Conservation (phyloP, 2,113 vertebrate genomes). For the Cynocephalus volans region DNA sequence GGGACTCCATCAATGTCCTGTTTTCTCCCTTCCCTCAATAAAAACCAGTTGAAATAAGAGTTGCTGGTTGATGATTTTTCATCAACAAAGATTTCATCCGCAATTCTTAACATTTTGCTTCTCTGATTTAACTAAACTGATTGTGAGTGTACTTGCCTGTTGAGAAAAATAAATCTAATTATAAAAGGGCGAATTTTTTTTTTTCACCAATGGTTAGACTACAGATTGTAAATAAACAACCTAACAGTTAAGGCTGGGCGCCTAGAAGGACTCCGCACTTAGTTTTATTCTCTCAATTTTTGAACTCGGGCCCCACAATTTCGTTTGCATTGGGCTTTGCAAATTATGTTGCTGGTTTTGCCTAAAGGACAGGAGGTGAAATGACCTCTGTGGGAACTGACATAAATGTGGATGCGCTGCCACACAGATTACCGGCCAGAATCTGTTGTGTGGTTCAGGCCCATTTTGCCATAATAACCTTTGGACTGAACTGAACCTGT, state of each 20-base stretch:
- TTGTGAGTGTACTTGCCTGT: neutral
- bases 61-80: slow-evolving; percentile 15
- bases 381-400: neutral
- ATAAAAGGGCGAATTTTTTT: neutral
- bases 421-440: neutral
- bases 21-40: neutral
- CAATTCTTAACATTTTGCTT: neutral
- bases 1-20: neutral
- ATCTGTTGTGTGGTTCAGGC: neutral
- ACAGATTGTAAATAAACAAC: neutral
- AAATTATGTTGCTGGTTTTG: neutral
- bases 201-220: neutral
- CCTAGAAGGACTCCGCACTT: neutral
- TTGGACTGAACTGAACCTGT: neutral
- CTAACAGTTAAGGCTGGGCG: neutral
- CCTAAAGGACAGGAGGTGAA: neutral
- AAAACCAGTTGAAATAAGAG: neutral
- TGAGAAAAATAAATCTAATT: slow-evolving; percentile 31
- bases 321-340: neutral
- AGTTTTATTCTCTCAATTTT: neutral
- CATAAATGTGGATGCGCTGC: neutral
- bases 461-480: neutral
- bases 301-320: neutral
- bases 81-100: neutral
- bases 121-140: neutral